These are phyloP conservation scores for Agonum fuliginosum DNA, from an alignment of 2,888 invertebrate genomes.

Conservation along the genomic window DNA sequence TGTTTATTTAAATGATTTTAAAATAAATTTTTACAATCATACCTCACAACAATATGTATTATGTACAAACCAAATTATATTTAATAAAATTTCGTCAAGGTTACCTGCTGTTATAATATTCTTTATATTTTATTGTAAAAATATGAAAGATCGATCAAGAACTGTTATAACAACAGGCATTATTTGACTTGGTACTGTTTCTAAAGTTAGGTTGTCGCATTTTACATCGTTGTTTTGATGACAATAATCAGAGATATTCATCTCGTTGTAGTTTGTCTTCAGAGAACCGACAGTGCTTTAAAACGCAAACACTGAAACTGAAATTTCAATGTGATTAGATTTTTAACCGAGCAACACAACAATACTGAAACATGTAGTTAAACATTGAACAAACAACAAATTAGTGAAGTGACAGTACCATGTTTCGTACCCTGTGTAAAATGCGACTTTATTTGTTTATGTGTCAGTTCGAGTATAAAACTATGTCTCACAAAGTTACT, in stretches of 20 bases:
- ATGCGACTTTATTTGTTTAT: slow-evolving; percentile 46
- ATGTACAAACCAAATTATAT: slow-evolving; percentile 57
- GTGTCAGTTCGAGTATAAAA: slow-evolving; percentile 21
- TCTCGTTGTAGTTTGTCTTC: slow-evolving; percentile 40
- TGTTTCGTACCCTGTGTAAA: slow-evolving; percentile 49
- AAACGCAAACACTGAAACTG: slow-evolving; percentile 59
- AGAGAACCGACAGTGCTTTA: slow-evolving; percentile 55
- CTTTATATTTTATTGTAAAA: slow-evolving; percentile 35
- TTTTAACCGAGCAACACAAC: slow-evolving; percentile 22
- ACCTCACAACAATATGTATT: slow-evolving; percentile 59
- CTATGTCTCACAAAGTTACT: slow-evolving; percentile 37
- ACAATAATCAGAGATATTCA: slow-evolving; percentile 21
- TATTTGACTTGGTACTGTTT: slow-evolving; percentile 37
- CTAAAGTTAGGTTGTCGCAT: slow-evolving; percentile 55
- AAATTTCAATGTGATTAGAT: slow-evolving; percentile 32
- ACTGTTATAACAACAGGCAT: slow-evolving; percentile 28
- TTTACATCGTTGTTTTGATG: slow-evolving; percentile 55
- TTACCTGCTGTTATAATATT: slow-evolving; percentile 24
- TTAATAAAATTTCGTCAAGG: slow-evolving; percentile 29
- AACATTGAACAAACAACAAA: slow-evolving; percentile 41
- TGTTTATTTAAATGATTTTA: slow-evolving; percentile 57
- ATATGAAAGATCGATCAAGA: slow-evolving; percentile 21
- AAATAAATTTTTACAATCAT: slow-evolving; percentile 58
- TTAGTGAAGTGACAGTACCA: slow-evolving; percentile 23
- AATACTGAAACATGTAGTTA: slow-evolving; percentile 37